Conservation (phyloP, 2,888 invertebrate genomes). For the Pinctada fucata region DNA sequence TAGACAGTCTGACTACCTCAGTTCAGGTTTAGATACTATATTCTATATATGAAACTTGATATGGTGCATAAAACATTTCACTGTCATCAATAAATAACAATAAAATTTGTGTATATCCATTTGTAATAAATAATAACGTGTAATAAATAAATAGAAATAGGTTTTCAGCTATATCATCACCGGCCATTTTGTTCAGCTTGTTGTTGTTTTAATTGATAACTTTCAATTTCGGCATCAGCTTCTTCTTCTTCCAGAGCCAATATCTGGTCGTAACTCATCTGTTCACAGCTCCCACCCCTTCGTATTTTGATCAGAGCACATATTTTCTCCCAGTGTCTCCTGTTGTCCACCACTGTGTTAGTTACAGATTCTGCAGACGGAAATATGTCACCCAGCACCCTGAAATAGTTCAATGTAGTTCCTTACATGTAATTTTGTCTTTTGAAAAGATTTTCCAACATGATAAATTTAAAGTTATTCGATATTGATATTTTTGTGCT, state of each 20-base stretch:
- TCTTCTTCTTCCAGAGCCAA: constrained; percentile 64
- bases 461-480: no score
- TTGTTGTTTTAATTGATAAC: constrained; percentile 10
- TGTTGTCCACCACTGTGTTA: constrained; percentile 69
- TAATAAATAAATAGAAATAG: no score
- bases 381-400: constrained; percentile 68
- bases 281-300: constrained; percentile 62
- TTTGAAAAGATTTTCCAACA: no score
- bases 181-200: constrained; percentile 26
- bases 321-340: constrained; percentile 72
- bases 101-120: no score
- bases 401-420: constrained; percentile 39
- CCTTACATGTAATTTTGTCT: no score
- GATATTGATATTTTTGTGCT: no score
- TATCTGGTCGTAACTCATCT: constrained; percentile 69
- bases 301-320: constrained; percentile 64
- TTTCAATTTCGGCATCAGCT: constrained; percentile 34
- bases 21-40: no score
- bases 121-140: no score
- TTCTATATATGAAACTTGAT: no score
- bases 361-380: constrained; percentile 59
- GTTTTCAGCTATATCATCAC: constrained; percentile 12
- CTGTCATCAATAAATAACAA: no score
- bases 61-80: no score
- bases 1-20: no score